These are phyloP conservation scores for Nesoenas mayeri DNA, from an alignment of 2,113 vertebrate species.

Conservation along the genomic window DNA sequence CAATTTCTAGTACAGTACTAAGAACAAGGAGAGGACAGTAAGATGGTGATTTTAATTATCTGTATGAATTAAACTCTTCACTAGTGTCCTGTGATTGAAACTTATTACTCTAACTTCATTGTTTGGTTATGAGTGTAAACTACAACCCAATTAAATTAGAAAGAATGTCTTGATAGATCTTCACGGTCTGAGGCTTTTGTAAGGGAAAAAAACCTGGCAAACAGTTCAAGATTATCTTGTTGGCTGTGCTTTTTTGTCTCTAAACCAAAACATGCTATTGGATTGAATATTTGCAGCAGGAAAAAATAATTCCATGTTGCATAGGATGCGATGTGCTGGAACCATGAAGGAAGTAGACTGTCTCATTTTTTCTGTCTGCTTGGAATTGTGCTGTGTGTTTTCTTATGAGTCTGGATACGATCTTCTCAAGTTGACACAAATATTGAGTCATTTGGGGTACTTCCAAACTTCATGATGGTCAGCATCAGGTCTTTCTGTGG, in stretches of 20 bases:
- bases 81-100: conserved; percentile 65
- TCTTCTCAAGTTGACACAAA: background rate
- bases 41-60: conserved; percentile 69
- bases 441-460: background rate
- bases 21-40: conserved; percentile 62
- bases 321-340: background rate
- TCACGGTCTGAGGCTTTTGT: conserved; percentile 12
- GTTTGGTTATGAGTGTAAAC: conserved; percentile 71
- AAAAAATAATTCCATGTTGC: background rate
- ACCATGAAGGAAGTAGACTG: background rate
- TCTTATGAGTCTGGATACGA: background rate
- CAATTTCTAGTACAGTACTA: conserved; percentile 26
- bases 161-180: conserved; percentile 32
- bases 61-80: conserved; percentile 70
- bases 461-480: background rate
- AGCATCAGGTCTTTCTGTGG: background rate
- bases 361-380: background rate
- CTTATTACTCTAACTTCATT: conserved; percentile 70
- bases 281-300: background rate
- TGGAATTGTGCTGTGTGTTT: background rate
- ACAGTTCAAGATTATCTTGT: background rate
- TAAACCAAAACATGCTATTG: background rate
- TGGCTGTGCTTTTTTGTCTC: background rate
- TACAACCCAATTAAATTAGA: conserved; percentile 66
- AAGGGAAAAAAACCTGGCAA: background rate